Evolutionary conservation across 2,113 vertebrate species (phyloP).

Genomic region (Brevimyrus niger): DNA sequence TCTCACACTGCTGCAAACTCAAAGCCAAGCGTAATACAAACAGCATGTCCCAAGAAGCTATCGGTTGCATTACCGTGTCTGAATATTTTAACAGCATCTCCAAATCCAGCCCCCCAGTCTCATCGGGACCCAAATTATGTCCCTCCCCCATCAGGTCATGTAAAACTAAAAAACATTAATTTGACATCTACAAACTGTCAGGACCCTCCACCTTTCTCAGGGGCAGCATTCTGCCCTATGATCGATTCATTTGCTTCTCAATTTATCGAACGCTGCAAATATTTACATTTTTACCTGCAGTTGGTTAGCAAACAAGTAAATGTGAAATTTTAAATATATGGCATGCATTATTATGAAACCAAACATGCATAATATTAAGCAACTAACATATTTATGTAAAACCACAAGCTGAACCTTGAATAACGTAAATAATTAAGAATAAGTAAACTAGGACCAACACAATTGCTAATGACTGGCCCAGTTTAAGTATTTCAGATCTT

Average conservation of each 20-base stretch:
- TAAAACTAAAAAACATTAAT: constrained; percentile 22
- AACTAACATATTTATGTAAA: constrained; percentile 45
- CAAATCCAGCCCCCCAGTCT: constrained; percentile 18
- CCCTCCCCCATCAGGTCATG: constrained; percentile 21
- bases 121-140: constrained; percentile 19
- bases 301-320: constrained; percentile 31
- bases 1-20: constrained; percentile 56
- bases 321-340: constrained; percentile 48
- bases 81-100: constrained; percentile 67
- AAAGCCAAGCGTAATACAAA: constrained; percentile 71
- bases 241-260: not conserved
- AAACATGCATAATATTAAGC: constrained; percentile 37
- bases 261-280: not conserved
- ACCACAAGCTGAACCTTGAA: constrained; percentile 8
- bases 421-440: not conserved
- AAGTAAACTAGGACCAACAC: not conserved
- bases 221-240: not conserved
- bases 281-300: constrained; percentile 16
- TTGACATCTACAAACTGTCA: constrained; percentile 17
- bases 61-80: constrained; percentile 54
- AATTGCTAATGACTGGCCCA: not conserved
- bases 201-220: not conserved
- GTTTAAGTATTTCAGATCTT: not conserved
- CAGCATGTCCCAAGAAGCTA: constrained; percentile 60
- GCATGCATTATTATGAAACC: constrained; percentile 32